Percentiles rank a stretch among this genome's conserved stretches.
Conservation (phyloP, 2,797 vertebrate species). For the Coregonus sp. region DNA sequence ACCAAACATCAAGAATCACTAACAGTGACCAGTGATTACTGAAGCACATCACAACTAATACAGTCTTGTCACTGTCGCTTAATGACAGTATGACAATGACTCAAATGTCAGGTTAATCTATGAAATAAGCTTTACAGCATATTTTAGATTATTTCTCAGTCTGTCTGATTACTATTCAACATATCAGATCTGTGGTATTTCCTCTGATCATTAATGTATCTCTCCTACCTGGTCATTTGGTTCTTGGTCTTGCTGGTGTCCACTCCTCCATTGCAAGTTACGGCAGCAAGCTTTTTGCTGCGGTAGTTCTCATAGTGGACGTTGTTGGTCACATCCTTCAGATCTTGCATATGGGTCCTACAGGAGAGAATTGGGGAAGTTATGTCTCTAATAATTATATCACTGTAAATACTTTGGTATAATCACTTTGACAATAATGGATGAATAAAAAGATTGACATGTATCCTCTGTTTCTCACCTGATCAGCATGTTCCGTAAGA, state of each 20-base stretch:
- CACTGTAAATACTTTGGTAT: neutral
- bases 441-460: neutral
- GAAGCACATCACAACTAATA: neutral
- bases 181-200: neutral
- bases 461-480: conserved; percentile 59
- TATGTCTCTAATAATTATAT: neutral
- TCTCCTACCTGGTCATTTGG: conserved; percentile 74
- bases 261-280: conserved; percentile 79
- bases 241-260: conserved; percentile 75
- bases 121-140: no score
- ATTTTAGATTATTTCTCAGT: no score
- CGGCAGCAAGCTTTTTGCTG: conserved; percentile 77
- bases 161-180: no score
- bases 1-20: neutral
- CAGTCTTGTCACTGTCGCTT: neutral
- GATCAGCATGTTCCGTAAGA: conserved; percentile 81
- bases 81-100: neutral
- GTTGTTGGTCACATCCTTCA: conserved; percentile 82
- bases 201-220: neutral
- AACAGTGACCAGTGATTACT: neutral
- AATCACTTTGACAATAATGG: neutral
- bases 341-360: conserved; percentile 81
- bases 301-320: conserved; percentile 82
- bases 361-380: no score
- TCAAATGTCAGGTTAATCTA: neutral